These are phyloP conservation scores for Watsonalla cultraria DNA, from an alignment of 2,888 invertebrate species.

Conservation along the genomic window DNA sequence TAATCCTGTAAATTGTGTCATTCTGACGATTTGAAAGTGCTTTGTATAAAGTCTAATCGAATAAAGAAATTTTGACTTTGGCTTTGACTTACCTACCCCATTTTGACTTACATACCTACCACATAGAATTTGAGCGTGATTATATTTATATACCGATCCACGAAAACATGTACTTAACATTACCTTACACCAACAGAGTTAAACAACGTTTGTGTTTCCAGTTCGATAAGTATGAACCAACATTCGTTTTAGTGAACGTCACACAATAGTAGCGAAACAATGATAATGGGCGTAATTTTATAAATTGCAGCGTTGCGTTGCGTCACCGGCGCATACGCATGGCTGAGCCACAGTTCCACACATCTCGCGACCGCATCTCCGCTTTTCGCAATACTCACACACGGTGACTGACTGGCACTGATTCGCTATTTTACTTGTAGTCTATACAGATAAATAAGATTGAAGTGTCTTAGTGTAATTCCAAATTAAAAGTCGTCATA, in stretches of 20 bases:
- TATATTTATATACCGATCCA: no score
- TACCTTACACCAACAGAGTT: no score
- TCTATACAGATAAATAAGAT: no score
- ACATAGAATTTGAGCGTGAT: no score
- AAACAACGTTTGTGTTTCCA: background rate
- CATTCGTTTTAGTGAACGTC: background rate
- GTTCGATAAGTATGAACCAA: background rate
- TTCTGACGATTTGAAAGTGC: no score
- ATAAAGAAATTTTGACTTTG: no score
- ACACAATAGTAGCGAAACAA: constrained; percentile 7
- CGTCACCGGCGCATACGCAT: constrained; percentile 19
- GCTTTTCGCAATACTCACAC: constrained; percentile 35
- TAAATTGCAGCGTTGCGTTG: constrained; percentile 10
- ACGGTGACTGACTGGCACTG: constrained; percentile 17
- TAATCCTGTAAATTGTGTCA: no score
- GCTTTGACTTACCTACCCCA: no score
- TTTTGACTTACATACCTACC: no score
- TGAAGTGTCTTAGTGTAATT: background rate
- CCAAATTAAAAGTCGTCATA: no score
- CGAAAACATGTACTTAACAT: no score
- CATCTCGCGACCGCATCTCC: constrained; percentile 42
- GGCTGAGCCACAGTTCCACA: constrained; percentile 27
- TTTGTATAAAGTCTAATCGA: no score
- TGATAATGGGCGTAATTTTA: constrained; percentile 18
- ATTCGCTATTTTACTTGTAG: background rate